Conservation (phyloP, 2,797 vertebrate species). For the Liasis olivaceus region DNA sequence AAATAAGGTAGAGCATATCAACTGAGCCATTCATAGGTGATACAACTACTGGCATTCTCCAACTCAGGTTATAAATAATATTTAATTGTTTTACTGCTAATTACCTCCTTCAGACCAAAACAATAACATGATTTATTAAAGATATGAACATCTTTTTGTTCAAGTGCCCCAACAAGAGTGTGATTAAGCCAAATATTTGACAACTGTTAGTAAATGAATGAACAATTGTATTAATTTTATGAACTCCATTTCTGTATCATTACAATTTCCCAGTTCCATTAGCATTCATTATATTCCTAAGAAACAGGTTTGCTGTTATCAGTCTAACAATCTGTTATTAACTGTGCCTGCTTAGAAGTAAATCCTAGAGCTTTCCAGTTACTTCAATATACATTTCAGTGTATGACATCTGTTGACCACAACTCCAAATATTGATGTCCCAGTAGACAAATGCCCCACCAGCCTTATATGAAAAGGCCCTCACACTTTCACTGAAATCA, state of each 20-base stretch:
- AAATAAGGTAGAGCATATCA: neutral
- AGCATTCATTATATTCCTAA: constrained; percentile 22
- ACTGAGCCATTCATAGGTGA: neutral
- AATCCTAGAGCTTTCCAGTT: neutral
- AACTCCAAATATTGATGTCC: neutral
- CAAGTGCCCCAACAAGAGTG: neutral
- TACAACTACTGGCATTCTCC: neutral
- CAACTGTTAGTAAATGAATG: constrained; percentile 27
- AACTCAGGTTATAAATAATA: neutral
- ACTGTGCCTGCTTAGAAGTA: neutral
- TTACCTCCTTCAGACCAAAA: neutral
- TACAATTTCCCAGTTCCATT: constrained; percentile 24
- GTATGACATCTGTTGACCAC: neutral
- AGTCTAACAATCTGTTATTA: neutral
- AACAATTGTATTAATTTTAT: constrained; percentile 15
- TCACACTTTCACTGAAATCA: too few species aligned
- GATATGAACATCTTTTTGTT: constrained; percentile 3
- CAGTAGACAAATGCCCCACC: too few species aligned
- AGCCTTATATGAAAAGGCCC: too few species aligned
- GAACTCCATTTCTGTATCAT: neutral
- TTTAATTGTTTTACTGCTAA: constrained; percentile 6
- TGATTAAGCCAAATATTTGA: constrained; percentile 36
- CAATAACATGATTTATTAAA: neutral
- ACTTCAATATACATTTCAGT: neutral
- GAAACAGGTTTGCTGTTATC: neutral